Evolutionary conservation across 2,797 vertebrate species (phyloP).

Genomic region (Tangara arthus): DNA sequence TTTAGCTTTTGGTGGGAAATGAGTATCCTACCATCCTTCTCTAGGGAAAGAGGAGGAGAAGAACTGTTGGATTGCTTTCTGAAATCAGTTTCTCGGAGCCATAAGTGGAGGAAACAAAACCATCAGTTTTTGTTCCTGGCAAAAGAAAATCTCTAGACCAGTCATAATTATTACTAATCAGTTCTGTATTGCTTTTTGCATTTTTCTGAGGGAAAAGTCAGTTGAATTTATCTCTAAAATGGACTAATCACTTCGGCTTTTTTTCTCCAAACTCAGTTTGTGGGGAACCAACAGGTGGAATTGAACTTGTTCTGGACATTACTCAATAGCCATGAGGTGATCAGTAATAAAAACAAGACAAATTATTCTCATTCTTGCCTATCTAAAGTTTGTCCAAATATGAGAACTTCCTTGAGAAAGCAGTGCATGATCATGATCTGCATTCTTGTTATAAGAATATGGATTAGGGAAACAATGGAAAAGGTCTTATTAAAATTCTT

Average conservation of each 20-base stretch:
- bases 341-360: neutral
- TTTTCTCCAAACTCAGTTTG: neutral
- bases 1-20: neutral
- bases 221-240: neutral
- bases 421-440: neutral
- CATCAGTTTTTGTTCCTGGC: neutral
- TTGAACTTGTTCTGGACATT: neutral
- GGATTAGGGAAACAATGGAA: neutral
- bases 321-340: neutral
- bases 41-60: neutral
- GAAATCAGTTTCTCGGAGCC: neutral
- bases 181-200: neutral
- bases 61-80: neutral
- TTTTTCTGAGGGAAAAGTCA: neutral
- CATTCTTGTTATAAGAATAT: neutral
- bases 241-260: neutral
- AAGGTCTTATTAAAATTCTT: neutral
- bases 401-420: neutral
- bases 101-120: rapidly evolving
- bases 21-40: neutral
- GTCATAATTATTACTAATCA: neutral
- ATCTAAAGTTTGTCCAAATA: neutral
- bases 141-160: neutral
- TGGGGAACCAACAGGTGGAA: neutral
- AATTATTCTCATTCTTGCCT: neutral